phyloP scores from a whole-genome alignment of 2,113 vertebrate species.

The Tor tambroides region DNA sequence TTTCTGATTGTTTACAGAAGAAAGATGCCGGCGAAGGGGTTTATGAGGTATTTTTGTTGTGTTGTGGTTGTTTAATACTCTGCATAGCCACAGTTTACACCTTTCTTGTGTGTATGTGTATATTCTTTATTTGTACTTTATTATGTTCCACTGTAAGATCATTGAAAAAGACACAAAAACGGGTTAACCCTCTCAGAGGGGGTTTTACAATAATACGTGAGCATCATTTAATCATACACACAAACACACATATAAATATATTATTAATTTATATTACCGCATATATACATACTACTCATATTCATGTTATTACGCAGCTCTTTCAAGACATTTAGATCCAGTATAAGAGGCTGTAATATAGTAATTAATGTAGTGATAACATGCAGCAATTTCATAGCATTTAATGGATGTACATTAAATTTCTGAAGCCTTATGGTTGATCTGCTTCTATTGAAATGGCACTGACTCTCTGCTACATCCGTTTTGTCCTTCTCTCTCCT shows the following conservation, averaged over 20 bases:
- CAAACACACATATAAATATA: too few relatives aligned
- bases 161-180: too few relatives aligned
- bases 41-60: constrained; percentile 32
- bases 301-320: not conserved
- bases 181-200: too few relatives aligned
- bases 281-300: too few relatives aligned
- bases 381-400: not conserved
- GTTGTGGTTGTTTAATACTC: not conserved
- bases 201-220: too few relatives aligned
- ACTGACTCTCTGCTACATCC: constrained; percentile 14
- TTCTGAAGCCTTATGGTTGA: constrained; percentile 58
- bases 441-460: constrained; percentile 45
- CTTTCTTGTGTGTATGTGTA: too few relatives aligned
- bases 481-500: not conserved
- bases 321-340: not conserved
- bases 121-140: too few relatives aligned
- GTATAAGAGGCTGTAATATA: not conserved
- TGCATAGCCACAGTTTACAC: not conserved
- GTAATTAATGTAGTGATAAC: not conserved
- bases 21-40: constrained; percentile 25
- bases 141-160: too few relatives aligned
- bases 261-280: too few relatives aligned
- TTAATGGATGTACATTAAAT: not conserved
- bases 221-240: too few relatives aligned
- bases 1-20: constrained; percentile 8